Evolutionary conservation across 2,113 vertebrate species (phyloP).

Genomic region (Bathybates hornii): DNA sequence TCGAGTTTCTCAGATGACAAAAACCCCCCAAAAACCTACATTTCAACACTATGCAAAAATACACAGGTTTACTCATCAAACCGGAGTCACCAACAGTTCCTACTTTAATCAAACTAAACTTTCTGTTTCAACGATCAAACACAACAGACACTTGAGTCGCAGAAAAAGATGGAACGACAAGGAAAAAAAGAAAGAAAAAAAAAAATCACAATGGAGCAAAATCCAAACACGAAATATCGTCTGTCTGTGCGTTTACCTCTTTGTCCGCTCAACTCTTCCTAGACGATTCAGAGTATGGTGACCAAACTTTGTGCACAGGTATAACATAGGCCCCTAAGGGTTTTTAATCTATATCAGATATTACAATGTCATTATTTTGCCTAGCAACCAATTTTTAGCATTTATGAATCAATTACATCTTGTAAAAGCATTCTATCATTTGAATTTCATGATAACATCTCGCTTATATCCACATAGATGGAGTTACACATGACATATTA

Average conservation of each 20-base stretch:
- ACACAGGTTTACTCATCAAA: background rate
- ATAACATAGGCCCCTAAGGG: background rate
- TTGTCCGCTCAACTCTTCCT: background rate
- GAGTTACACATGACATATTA: background rate
- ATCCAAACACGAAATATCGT: background rate
- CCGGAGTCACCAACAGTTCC: background rate
- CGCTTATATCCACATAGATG: background rate
- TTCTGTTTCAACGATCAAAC: background rate
- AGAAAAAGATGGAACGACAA: background rate
- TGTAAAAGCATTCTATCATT: background rate
- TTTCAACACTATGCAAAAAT: background rate
- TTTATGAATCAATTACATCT: background rate
- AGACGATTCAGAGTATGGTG: background rate
- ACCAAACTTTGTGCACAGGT: background rate
- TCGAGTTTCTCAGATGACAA: background rate
- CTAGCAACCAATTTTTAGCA: background rate
- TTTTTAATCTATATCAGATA: background rate
- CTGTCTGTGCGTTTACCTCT: background rate
- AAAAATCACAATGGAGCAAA: background rate
- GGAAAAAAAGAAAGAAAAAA: accelerated
- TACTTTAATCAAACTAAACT: background rate
- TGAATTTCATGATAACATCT: background rate
- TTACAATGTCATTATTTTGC: background rate
- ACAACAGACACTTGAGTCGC: background rate
- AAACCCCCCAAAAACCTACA: background rate